Conservation (phyloP, 2,888 invertebrate genomes). For the Scaptomyza polygonia region DNA sequence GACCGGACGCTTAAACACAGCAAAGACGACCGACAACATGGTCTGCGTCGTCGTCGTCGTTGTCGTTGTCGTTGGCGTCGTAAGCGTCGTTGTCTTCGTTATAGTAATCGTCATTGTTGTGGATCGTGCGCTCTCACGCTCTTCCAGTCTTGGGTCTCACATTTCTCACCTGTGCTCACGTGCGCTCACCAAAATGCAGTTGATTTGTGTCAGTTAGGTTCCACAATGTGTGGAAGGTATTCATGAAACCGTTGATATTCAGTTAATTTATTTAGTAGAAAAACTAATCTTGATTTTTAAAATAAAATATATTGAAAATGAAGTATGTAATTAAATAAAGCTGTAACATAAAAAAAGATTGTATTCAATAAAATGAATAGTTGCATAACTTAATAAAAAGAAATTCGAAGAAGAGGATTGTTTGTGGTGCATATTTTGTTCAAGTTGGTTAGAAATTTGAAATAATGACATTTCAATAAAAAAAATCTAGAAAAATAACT, state of each 20-base stretch:
- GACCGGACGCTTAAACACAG: slow-evolving; percentile 25
- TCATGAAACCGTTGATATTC: slow-evolving; percentile 31
- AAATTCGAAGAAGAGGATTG: no score
- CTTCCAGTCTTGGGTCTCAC: slow-evolving; percentile 14
- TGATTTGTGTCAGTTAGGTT: slow-evolving; percentile 34
- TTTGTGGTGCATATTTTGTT: no score
- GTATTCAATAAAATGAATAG: no score
- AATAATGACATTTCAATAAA: no score
- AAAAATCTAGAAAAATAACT: background rate
- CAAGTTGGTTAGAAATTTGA: no score
- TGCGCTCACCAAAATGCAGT: slow-evolving; percentile 42
- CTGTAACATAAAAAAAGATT: no score
- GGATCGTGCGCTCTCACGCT: slow-evolving; percentile 47
- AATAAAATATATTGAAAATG: no score
- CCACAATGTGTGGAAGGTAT: slow-evolving; percentile 42
- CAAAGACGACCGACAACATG: slow-evolving; percentile 33
- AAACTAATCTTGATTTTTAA: no score
- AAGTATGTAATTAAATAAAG: no score
- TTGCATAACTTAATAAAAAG: no score
- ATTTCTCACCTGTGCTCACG: slow-evolving; percentile 44
- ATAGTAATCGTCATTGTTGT: slow-evolving; percentile 43
- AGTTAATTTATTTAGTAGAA: no score
- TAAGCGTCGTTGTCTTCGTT: slow-evolving; percentile 20
- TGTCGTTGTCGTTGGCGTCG: slow-evolving; percentile 14
- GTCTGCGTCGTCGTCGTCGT: slow-evolving; percentile 9